Base-by-base conservation (phyloP, 23 tunicate species). In the Clavelina lepadiformis region DNA sequence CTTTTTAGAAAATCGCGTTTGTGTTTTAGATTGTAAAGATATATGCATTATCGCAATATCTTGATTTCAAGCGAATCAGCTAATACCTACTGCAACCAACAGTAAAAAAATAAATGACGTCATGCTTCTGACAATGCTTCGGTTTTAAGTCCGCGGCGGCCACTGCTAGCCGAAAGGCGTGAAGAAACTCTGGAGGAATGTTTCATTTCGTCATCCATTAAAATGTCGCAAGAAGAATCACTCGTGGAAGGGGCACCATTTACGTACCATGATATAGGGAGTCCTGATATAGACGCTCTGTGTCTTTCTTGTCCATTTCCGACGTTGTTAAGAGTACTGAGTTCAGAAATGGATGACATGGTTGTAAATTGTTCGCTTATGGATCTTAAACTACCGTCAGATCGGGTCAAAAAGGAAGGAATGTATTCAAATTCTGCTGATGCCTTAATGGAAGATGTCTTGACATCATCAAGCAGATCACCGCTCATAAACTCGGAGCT, bases 231-330 rank as follows among this genome's bases (percentile, higher is more conserved):
- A 41, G 11, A 8, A 41, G n/a, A n/a, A n/a, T n/a, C n/a, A n/a
- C 15, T 41, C 13, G 13, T 41, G 15, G 13, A 11, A 15, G 49
- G 15, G 11, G 49, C 23, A 6, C 22, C 23, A 6, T 19, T 54
- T 18, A 63, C 54, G 58, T 63, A 63, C 69, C 69, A 63, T n/a
- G 69, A 24, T 54, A 63, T 63, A 5, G 69, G 69, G 4, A 63
- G 25, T 4, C 69, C 69, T 21, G 69, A 63, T 13, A 63, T 37
- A 3, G 69, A 63, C 20, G 69, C 53, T 35, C 69, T 32, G 35
- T 63, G 69, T 5, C 26, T 18, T 22, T 63, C 19, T 15, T 18
- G 24, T n/a, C 25, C 4, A 7, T 28, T 28, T 8, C 49, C 49
- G 13, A 41, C 15, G 13, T 15, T 41, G 49, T 15, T 41, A 11